phyloP scores from a whole-genome alignment of 2,113 vertebrate species.

The Entelurus aequoreus region DNA sequence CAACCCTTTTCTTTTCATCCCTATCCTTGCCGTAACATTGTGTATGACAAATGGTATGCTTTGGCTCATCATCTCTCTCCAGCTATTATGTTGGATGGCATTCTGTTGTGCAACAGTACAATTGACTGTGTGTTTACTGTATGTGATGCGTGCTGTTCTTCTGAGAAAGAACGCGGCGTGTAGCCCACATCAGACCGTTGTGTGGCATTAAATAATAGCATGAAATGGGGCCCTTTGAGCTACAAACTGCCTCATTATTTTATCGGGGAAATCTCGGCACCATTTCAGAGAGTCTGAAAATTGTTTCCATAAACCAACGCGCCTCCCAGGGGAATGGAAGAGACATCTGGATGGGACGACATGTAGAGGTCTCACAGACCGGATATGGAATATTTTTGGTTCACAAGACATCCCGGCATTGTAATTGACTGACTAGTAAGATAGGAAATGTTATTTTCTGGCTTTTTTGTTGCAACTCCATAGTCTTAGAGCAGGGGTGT shows the following conservation, averaged over 20 bases:
- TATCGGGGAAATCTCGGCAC: constrained; percentile 41
- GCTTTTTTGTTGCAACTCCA: too few species aligned
- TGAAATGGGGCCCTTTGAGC: constrained; percentile 22
- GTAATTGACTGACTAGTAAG: not conserved
- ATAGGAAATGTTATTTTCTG: too few species aligned
- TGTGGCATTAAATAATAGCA: constrained; percentile 12
- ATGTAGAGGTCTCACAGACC: constrained; percentile 22
- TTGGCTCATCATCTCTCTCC: not conserved
- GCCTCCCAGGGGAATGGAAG: constrained; percentile 32
- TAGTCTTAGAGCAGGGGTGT: too few species aligned
- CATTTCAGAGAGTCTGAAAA: constrained; percentile 38
- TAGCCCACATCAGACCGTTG: constrained; percentile 1
- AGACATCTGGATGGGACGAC: constrained; percentile 55
- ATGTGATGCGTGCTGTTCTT: not conserved
- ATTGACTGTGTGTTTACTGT: not conserved
- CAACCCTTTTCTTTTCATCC: too few species aligned
- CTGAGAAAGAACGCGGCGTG: not conserved
- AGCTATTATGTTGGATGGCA: not conserved
- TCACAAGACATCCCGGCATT: not conserved
- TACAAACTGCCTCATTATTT: constrained; percentile 18
- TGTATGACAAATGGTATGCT: not conserved
- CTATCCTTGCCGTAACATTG: not conserved
- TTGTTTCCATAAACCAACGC: constrained; percentile 47
- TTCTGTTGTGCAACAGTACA: not conserved
- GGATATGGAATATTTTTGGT: constrained; percentile 1